Conservation (phyloP, 2,888 invertebrate genomes). For the Biston betularia region DNA sequence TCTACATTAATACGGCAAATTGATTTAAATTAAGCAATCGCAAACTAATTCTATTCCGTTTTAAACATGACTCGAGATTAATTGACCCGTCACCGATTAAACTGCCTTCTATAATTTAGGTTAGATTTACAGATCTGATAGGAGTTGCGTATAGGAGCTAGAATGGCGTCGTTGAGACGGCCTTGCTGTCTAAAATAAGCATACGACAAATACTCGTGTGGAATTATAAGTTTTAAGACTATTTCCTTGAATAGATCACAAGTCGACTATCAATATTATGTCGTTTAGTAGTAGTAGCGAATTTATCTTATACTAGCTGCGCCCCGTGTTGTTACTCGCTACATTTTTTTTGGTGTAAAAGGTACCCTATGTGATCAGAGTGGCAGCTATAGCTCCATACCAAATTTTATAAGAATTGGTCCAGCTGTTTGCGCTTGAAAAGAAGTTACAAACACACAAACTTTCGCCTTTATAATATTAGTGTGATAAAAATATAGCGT, state of each 20-base stretch:
- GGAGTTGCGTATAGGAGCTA: conserved; percentile 1
- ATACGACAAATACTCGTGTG: conserved; percentile 9
- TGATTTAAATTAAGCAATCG: conserved; percentile 1
- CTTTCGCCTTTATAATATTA: too few relatives aligned
- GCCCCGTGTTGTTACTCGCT: too few relatives aligned
- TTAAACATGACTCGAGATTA: neutral
- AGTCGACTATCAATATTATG: neutral
- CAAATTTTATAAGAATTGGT: too few relatives aligned
- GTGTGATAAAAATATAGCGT: too few relatives aligned
- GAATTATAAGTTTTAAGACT: conserved; percentile 14
- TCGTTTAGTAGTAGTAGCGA: neutral
- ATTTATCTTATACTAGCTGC: too few relatives aligned
- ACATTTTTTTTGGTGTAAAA: too few relatives aligned
- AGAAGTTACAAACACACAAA: too few relatives aligned
- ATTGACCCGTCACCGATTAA: conserved; percentile 1
- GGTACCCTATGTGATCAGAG: too few relatives aligned
- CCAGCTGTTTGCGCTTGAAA: too few relatives aligned
- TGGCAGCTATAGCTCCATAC: too few relatives aligned
- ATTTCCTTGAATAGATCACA: conserved; percentile 15
- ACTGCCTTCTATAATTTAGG: conserved; percentile 1
- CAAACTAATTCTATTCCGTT: neutral
- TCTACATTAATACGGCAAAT: neutral
- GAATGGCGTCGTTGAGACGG: conserved; percentile 7
- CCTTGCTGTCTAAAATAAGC: conserved; percentile 25
- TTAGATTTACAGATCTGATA: conserved; percentile 10